Evolutionary conservation across 2,113 vertebrate species (phyloP).

Genomic region (Athene cunicularia): DNA sequence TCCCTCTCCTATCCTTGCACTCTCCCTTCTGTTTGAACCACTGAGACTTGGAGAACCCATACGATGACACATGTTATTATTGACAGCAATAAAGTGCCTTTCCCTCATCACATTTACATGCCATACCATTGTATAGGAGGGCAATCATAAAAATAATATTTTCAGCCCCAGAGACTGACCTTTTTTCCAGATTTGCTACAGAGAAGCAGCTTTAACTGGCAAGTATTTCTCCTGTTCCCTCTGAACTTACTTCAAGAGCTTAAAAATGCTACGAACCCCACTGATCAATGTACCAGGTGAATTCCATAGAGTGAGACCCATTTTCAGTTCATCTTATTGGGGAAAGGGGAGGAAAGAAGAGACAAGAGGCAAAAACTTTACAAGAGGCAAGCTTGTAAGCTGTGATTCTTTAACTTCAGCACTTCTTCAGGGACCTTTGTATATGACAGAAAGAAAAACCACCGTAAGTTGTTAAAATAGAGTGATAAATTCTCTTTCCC

Average conservation of each 20-base stretch:
- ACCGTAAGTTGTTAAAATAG: background rate
- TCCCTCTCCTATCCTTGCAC: background rate
- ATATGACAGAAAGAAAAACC: background rate
- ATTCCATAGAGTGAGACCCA: background rate
- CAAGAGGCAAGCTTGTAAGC: background rate
- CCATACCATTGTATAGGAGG: background rate
- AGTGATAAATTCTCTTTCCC: background rate
- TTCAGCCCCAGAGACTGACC: background rate
- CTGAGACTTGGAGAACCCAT: background rate
- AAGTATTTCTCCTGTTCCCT: background rate
- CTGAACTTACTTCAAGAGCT: background rate
- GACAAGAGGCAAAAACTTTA: background rate
- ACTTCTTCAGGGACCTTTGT: background rate
- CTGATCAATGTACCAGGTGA: background rate
- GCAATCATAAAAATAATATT: background rate
- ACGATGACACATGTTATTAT: background rate
- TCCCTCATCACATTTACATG: rapidly evolving
- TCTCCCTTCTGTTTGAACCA: background rate
- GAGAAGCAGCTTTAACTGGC: background rate
- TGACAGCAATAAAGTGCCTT: background rate
- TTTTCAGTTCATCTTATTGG: background rate
- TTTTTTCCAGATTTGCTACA: background rate
- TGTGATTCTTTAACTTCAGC: background rate
- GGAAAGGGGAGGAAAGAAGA: background rate
- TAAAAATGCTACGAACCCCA: background rate